Evolutionary conservation across 2,113 vertebrate species (phyloP), one percentile per base, ranked within the genome.

Genomic region (Poecilia latipinna): DNA sequence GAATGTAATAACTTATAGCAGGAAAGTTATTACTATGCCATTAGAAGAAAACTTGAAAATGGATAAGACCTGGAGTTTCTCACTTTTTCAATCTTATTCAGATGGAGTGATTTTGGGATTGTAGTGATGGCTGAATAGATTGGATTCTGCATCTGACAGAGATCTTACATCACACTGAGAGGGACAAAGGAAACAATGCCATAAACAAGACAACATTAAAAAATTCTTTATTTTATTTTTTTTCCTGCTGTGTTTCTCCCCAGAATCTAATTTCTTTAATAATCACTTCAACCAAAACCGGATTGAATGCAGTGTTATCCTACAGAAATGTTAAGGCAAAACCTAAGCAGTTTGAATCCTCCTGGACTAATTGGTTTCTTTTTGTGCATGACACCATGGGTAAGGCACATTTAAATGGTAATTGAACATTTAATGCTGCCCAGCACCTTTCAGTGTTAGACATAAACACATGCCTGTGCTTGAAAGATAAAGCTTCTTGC

Each of bases 341-440:
- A 57, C 90, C 87, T 85, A 85, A 79, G 74, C 70, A 72, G 77
- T 74, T 65, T 12, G 62, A 79, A 48, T 76, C 32, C 32, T 91
- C 87, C 86, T 85, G 80, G 70, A 87, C 83, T 86, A 86, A 92
- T 90, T 88, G 84, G 61, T 73, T 54, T 22, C 70, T 85, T 85
- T 93, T 90, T 87, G 74, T 89, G 86, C 80, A 73, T 77, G 68
- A 77, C 82, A 84, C 91, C 89, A 88, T 89, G 87, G 91, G 86
- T 85, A 70, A 74, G 80, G 66, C 77, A 81, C 85, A 84, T 92
- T 94, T 93, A 88, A 87, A 90, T 94, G 92, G 82, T 92, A 92
- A 92, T 90, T 90, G 75, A 86, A 86, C 86, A 83, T 89, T 93
- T 92, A 86, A 88, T 84, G 84, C 39, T 54, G 65, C 51, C 78